These are phyloP conservation scores for Thaumatotibia leucotreta DNA, from an alignment of 1,140 invertebrate genomes.

Conservation along the genomic window DNA sequence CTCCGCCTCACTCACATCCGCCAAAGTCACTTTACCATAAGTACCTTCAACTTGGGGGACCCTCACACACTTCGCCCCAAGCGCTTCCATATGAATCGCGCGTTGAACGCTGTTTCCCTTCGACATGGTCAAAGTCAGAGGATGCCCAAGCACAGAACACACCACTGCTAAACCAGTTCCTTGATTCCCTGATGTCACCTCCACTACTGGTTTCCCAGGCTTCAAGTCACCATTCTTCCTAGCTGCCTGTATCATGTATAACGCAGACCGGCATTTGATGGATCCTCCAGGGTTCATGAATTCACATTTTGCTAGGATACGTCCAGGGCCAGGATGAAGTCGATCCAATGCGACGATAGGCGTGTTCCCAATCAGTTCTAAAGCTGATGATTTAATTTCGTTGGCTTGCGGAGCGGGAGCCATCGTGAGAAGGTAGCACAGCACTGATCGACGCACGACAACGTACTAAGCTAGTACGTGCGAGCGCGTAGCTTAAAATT, in stretches of 20 bases:
- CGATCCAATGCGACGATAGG: constrained; percentile 61
- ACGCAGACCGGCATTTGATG: constrained; percentile 59
- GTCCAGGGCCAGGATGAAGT: constrained; percentile 51
- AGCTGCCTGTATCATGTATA: constrained; percentile 58
- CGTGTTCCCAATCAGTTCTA: constrained; percentile 64
- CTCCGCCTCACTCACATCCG: constrained; percentile 55
- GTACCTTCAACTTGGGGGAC: constrained; percentile 64
- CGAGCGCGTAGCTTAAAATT: background rate
- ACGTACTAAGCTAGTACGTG: background rate
- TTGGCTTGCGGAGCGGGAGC: constrained; percentile 19
- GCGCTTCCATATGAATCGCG: constrained; percentile 65
- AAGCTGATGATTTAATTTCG: constrained; percentile 58
- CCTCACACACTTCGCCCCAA: constrained; percentile 58
- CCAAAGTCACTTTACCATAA: constrained; percentile 60
- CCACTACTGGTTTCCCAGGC: constrained; percentile 49
- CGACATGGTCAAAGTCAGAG: constrained; percentile 59
- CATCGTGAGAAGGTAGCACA: background rate
- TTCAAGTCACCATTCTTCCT: constrained; percentile 46
- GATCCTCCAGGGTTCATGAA: constrained; percentile 69
- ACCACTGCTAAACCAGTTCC: constrained; percentile 63
- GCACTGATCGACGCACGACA: background rate
- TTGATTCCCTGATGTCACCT: constrained; percentile 66
- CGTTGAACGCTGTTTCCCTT: constrained; percentile 61
- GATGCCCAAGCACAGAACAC: constrained; percentile 58
- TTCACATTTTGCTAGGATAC: constrained; percentile 64